Evolutionary conservation across 2,797 vertebrate species (phyloP).

Genomic region (Microctenopoma lineatum): DNA sequence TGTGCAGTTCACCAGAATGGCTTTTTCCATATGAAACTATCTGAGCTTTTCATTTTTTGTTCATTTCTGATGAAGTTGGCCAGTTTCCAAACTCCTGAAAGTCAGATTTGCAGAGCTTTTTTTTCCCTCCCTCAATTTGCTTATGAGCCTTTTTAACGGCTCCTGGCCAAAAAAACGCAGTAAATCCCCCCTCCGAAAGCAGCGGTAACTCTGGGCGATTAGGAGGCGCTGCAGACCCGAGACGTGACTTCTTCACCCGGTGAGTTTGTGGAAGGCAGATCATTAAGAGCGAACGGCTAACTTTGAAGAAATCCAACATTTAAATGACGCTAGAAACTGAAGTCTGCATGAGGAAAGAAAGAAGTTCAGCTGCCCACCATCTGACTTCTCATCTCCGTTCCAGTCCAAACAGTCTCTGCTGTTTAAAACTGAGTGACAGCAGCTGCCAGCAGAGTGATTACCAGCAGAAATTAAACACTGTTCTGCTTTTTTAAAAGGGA

Average conservation of each 20-base stretch:
- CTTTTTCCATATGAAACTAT: constrained; percentile 52
- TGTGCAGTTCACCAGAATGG: constrained; percentile 58
- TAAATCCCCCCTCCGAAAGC: constrained; percentile 25
- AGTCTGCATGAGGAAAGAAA: constrained; percentile 14
- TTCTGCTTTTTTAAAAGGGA: constrained; percentile 8
- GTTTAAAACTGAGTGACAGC: constrained; percentile 35
- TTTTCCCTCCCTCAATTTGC: constrained; percentile 46
- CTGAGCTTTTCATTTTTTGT: constrained; percentile 41
- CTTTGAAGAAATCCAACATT: constrained; percentile 49
- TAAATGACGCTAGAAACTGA: constrained; percentile 43
- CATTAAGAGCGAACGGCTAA: constrained; percentile 50
- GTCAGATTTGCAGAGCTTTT: constrained; percentile 61
- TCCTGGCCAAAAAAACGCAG: constrained; percentile 58
- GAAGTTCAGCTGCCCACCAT: constrained; percentile 37
- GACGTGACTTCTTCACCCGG: constrained; percentile 65
- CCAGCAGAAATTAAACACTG: background rate
- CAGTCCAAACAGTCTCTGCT: background rate
- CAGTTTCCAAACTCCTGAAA: constrained; percentile 72
- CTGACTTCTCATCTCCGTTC: constrained; percentile 14
- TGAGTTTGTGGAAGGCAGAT: constrained; percentile 46
- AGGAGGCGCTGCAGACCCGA: constrained; percentile 36
- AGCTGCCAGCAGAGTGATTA: background rate
- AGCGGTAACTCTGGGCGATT: constrained; percentile 49
- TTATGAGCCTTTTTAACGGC: constrained; percentile 66
- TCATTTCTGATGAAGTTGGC: constrained; percentile 77